phyloP scores from a whole-genome alignment of 2,797 vertebrate genomes.

The Sebastiscus albofasciatus region DNA sequence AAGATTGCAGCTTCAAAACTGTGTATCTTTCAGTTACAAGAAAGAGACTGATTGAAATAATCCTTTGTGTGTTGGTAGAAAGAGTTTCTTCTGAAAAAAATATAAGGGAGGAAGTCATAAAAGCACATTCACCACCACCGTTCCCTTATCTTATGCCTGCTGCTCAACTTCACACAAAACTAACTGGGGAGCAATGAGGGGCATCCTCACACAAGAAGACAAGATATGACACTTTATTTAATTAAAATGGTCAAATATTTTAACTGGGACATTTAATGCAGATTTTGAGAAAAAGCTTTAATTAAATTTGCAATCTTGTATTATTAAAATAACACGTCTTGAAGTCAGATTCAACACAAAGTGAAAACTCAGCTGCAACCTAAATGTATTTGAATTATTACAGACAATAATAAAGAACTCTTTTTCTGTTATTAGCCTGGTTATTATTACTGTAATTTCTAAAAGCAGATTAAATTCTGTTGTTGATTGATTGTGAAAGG shows the following conservation, averaged over 20 bases:
- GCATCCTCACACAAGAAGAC: slow-evolving; percentile 18
- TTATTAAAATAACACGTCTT: not conserved
- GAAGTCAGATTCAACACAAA: not conserved
- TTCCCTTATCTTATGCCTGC: slow-evolving; percentile 51
- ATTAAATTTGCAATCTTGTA: not conserved
- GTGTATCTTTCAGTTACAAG: slow-evolving; percentile 65
- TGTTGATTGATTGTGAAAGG: not conserved
- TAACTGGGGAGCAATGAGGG: slow-evolving; percentile 35
- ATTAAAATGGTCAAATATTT: slow-evolving; percentile 41
- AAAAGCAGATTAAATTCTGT: not conserved
- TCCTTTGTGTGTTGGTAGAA: slow-evolving; percentile 68
- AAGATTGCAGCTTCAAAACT: slow-evolving; percentile 71
- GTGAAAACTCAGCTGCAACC: not conserved
- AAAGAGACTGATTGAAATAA: slow-evolving; percentile 72
- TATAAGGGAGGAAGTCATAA: slow-evolving; percentile 46
- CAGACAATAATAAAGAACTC: not conserved
- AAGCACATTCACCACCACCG: slow-evolving; percentile 47
- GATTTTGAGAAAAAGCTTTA: slow-evolving; percentile 7
- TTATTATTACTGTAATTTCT: slow-evolving; percentile 1
- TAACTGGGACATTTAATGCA: not conserved
- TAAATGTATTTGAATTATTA: not conserved
- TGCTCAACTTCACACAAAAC: slow-evolving; percentile 49
- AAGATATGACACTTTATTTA: slow-evolving; percentile 15
- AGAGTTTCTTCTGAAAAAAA: slow-evolving; percentile 60
- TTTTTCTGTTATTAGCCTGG: slow-evolving; percentile 5